phyloP scores from a whole-genome alignment of 2,888 invertebrate species.

The Phlogophora meticulosa region DNA sequence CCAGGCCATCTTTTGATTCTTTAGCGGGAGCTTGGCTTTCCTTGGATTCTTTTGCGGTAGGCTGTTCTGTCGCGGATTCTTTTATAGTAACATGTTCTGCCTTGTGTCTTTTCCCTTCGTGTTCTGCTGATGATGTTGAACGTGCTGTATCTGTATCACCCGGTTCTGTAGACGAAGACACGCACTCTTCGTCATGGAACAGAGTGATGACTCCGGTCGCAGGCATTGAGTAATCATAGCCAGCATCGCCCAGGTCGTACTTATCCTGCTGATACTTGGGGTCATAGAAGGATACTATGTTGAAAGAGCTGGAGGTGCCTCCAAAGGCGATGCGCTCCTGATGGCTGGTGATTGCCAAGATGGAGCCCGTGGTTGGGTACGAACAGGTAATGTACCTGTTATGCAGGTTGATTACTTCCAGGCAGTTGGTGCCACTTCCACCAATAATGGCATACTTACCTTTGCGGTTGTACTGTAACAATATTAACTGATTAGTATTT shows the following conservation, averaged over 20 bases:
- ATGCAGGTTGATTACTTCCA: conserved; percentile 87
- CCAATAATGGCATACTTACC: conserved; percentile 87
- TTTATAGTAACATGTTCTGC: too few species aligned
- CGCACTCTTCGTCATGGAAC: conserved; percentile 42
- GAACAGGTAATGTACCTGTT: conserved; percentile 86
- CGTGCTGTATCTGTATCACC: conserved; percentile 2
- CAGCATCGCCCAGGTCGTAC: conserved; percentile 56
- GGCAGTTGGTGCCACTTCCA: conserved; percentile 86
- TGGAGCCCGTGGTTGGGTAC: conserved; percentile 80
- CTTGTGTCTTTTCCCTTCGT: background rate
- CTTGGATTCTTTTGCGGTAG: background rate
- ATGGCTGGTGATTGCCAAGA: conserved; percentile 81
- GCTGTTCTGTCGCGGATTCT: background rate
- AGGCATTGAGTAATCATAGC: conserved; percentile 63
- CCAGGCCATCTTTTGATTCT: too few species aligned
- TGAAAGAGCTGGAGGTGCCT: conserved; percentile 82
- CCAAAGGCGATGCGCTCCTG: conserved; percentile 85
- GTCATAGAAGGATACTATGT: conserved; percentile 84
- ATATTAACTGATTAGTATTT: conserved; percentile 14
- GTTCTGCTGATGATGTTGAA: background rate
- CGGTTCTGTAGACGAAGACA: conserved; percentile 17
- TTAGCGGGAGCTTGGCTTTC: too few species aligned
- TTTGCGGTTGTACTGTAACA: conserved; percentile 85
- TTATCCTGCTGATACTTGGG: conserved; percentile 84
- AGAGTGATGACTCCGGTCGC: conserved; percentile 44